phyloP scores from a whole-genome alignment of 2,797 vertebrate species.

The Dendrocincla fuliginosa region DNA sequence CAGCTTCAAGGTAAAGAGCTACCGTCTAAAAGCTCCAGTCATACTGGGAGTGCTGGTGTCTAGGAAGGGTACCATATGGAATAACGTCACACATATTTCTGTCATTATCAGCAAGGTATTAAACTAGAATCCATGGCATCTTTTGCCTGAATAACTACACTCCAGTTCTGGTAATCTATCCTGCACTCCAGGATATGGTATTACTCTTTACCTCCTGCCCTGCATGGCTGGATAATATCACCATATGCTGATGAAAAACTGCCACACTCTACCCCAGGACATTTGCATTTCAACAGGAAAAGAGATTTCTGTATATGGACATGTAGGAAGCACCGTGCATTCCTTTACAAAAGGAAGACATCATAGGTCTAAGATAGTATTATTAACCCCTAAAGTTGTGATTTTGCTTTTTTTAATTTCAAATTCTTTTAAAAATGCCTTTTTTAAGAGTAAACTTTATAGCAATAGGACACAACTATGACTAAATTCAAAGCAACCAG shows the following conservation, averaged over 20 bases:
- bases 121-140: neutral
- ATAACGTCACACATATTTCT: neutral
- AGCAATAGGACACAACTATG: neutral
- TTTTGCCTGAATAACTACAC: neutral
- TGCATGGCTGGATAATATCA: neutral
- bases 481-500: neutral
- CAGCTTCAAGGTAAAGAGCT: neutral
- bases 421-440: neutral
- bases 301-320: neutral
- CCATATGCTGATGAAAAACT: conserved; percentile 12
- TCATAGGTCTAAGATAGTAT: neutral
- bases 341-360: neutral
- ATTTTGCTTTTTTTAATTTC: neutral
- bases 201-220: neutral
- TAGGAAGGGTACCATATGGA: neutral
- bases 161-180: neutral
- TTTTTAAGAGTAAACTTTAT: neutral
- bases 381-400: neutral
- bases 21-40: neutral
- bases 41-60: neutral
- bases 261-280: neutral
- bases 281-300: neutral
- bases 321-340: neutral
- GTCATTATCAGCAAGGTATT: neutral
- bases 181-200: neutral